Conservation (phyloP, 2,888 invertebrate genomes). For the Mamestra brassicae region DNA sequence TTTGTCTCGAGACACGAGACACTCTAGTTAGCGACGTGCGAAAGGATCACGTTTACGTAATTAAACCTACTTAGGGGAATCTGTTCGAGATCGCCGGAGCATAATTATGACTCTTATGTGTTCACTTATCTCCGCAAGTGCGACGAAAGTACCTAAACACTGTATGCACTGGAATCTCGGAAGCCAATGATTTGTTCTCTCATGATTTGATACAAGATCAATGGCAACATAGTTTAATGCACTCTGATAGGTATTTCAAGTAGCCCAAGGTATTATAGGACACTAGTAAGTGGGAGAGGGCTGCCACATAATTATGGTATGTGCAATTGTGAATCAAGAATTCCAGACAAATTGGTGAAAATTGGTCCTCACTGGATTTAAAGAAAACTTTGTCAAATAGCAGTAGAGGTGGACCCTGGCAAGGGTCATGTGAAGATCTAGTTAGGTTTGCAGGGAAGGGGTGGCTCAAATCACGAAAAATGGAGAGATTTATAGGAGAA, state of each 20-base stretch:
- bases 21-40: conserved; percentile 22
- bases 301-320: not conserved
- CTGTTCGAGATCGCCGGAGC: conserved; percentile 27
- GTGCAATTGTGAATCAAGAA: too few species aligned
- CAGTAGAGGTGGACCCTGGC: not conserved
- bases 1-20: conserved; percentile 40
- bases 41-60: conserved; percentile 58
- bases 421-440: too few species aligned
- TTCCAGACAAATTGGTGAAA: not conserved
- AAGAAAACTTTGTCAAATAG: not conserved
- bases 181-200: not conserved
- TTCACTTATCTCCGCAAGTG: conserved; percentile 15
- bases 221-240: not conserved
- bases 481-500: not conserved
- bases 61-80: conserved; percentile 59
- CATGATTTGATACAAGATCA: too few species aligned
- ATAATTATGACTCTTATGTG: conserved; percentile 50
- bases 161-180: not conserved
- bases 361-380: not conserved
- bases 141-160: not conserved
- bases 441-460: not conserved
- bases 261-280: not conserved
- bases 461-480: not conserved
- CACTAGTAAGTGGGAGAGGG: not conserved
- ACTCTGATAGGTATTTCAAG: not conserved